Conservation (phyloP, 2,888 invertebrate species). For the Zele albiditarsus region DNA sequence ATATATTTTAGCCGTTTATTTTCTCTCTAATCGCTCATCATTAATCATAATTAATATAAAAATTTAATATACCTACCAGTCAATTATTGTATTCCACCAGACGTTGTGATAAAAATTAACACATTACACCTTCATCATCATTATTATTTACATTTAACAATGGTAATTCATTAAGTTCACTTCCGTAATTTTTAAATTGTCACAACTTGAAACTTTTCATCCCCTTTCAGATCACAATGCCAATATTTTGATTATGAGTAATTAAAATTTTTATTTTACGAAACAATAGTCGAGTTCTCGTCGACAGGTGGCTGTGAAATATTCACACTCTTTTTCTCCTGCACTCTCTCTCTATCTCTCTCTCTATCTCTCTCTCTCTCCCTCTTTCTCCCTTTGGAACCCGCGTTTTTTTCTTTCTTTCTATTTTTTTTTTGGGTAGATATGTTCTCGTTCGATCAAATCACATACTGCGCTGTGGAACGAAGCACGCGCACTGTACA, state of each 20-base stretch:
- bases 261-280: not conserved
- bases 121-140: not conserved
- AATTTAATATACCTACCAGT: not conserved
- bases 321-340: not conserved
- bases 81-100: not conserved
- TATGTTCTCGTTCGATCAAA: constrained; percentile 35
- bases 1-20: not conserved
- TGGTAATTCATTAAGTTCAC: not conserved
- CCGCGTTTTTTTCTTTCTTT: not conserved
- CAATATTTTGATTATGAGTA: too few species aligned
- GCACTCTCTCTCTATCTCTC: not conserved
- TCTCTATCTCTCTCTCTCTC: constrained; percentile 2
- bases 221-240: too few species aligned
- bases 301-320: constrained; percentile 11
- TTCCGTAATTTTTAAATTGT: not conserved
- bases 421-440: not conserved
- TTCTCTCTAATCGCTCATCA: not conserved
- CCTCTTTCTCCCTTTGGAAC: not conserved
- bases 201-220: not conserved
- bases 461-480: constrained; percentile 26
- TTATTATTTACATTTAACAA: not conserved
- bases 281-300: not conserved
- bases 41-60: not conserved
- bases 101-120: not conserved
- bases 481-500: constrained; percentile 41